These are phyloP conservation scores for Ctenomys sociabilis DNA, from an alignment of 2,113 vertebrate genomes.

Conservation along the genomic window DNA sequence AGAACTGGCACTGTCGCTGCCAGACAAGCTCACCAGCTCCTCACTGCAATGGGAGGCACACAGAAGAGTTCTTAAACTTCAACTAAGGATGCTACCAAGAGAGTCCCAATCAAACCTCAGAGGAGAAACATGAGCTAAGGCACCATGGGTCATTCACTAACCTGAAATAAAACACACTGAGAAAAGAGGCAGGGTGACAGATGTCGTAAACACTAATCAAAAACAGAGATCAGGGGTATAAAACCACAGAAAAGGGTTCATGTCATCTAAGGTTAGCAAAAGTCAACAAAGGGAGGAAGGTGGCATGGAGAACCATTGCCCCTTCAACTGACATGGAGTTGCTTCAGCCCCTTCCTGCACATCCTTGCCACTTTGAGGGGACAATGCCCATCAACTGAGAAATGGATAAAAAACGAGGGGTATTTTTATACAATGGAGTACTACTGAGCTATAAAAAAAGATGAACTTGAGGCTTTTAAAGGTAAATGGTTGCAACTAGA, in stretches of 20 bases:
- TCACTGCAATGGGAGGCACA: not conserved
- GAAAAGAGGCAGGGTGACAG: not conserved
- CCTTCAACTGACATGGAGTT: rapidly evolving
- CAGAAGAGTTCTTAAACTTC: not conserved
- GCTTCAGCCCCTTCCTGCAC: not conserved
- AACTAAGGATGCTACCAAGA: not conserved
- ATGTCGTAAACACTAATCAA: not conserved
- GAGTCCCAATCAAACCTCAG: not conserved
- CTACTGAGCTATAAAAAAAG: too few relatives aligned
- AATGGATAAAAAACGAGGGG: too few relatives aligned
- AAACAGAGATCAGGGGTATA: not conserved
- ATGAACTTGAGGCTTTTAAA: too few relatives aligned
- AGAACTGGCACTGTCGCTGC: too few relatives aligned
- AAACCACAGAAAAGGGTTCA: not conserved
- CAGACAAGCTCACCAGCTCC: not conserved
- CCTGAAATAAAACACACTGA: not conserved
- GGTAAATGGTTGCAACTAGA: too few relatives aligned
- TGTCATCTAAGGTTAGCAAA: not conserved
- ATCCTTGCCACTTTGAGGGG: not conserved
- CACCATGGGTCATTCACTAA: too few relatives aligned
- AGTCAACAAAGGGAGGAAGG: not conserved
- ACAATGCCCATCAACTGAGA: too few relatives aligned
- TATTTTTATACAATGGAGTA: too few relatives aligned
- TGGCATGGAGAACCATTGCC: not conserved
- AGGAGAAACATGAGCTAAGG: not conserved